Evolutionary conservation across 1,140 invertebrate genomes (phyloP).

Genomic region (Watersipora subatra): DNA sequence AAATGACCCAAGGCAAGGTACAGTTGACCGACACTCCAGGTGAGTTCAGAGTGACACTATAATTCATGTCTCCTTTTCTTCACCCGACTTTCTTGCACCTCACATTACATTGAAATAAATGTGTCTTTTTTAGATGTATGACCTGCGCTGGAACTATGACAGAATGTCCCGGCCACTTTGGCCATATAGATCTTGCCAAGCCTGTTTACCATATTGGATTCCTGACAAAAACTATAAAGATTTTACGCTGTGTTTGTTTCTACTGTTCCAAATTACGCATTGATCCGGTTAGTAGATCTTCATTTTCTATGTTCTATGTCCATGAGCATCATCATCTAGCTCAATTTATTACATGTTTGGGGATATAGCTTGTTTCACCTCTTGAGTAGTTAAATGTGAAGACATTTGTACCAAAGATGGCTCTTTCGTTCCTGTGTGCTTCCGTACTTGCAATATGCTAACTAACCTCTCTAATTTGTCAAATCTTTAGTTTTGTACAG

Average conservation of each 20-base stretch:
- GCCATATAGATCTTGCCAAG: slow-evolving; percentile 95
- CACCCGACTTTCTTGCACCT: no score
- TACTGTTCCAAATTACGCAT: slow-evolving; percentile 91
- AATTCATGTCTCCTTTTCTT: no score
- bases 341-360: no score
- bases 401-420: no score
- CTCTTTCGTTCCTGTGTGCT: no score
- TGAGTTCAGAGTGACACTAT: slow-evolving; percentile 43
- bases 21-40: slow-evolving; percentile 65
- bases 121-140: slow-evolving; percentile 58
- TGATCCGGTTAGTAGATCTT: slow-evolving; percentile 59
- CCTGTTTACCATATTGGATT: slow-evolving; percentile 98
- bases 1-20: slow-evolving; percentile 97
- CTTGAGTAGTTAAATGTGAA: no score
- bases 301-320: slow-evolving; percentile 6
- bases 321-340: no score
- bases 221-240: slow-evolving; percentile 90
- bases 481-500: no score
- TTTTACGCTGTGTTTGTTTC: slow-evolving; percentile 90
- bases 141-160: slow-evolving; percentile 96
- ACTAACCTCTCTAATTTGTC: no score
- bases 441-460: no score
- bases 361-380: no score
- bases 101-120: no score
- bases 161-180: slow-evolving; percentile 98